Conservation (phyloP, 2,113 vertebrate species). For the Channa argus region DNA sequence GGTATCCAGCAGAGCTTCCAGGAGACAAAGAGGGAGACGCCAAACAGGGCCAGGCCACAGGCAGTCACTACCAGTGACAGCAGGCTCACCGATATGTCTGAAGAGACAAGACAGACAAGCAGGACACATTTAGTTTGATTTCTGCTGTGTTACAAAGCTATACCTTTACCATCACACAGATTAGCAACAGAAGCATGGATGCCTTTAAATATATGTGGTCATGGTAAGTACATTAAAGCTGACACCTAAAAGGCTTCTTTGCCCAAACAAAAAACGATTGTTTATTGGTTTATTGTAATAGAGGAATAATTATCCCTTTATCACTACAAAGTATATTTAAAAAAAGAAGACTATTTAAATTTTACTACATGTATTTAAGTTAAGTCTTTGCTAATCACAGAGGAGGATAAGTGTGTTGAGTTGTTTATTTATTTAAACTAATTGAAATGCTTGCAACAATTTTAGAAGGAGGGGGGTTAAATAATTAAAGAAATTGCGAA, state of each 20-base stretch:
- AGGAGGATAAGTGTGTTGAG: background rate
- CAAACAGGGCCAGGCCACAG: constrained; percentile 96
- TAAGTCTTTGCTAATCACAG: constrained; percentile 34
- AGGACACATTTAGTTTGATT: background rate
- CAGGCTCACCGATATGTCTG: constrained; percentile 97
- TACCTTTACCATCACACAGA: background rate
- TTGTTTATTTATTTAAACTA: background rate
- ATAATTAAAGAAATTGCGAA: too few relatives aligned
- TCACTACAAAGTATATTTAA: constrained; percentile 33
- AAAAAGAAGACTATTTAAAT: constrained; percentile 57
- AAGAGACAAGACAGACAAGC: constrained; percentile 20
- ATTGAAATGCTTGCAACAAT: background rate
- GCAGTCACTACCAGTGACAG: constrained; percentile 96
- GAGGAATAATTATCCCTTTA: background rate
- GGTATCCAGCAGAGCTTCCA: constrained; percentile 99
- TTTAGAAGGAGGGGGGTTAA: background rate
- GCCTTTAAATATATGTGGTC: background rate
- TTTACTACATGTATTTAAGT: constrained; percentile 61
- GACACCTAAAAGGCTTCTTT: too few relatives aligned
- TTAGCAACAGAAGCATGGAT: background rate
- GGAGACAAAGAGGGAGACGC: constrained; percentile 97
- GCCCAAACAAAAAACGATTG: background rate
- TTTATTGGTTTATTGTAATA: background rate
- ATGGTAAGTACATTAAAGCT: too few relatives aligned
- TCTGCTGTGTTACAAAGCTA: background rate